Percentiles rank a stretch among this genome's conserved stretches.
Evolutionary conservation across 2,888 invertebrate species (phyloP).

Genomic region (Listrodromus nycthemerus): DNA sequence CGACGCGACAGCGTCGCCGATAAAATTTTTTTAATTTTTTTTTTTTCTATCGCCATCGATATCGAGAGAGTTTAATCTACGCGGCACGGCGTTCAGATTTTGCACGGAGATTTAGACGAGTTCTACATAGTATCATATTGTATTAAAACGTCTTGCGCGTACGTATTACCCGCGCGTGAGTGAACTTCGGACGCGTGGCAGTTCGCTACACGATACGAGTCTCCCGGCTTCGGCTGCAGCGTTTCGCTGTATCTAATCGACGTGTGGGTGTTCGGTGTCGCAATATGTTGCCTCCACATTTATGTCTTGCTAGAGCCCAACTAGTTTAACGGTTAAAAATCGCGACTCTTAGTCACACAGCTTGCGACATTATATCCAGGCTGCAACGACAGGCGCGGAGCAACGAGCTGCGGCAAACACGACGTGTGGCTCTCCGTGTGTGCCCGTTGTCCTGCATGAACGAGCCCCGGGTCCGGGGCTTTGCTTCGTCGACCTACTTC

Average conservation of each 20-base stretch:
- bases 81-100: not conserved
- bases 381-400: conserved; percentile 13
- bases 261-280: conserved; percentile 81
- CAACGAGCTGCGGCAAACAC: conserved; percentile 38
- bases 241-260: conserved; percentile 77
- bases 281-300: conserved; percentile 79
- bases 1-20: too few species aligned
- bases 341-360: conserved; percentile 81
- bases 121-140: not conserved
- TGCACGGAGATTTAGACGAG: not conserved
- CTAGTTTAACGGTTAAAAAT: conserved; percentile 82
- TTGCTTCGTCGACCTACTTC: conserved; percentile 72
- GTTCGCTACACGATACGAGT: conserved; percentile 61
- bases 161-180: conserved; percentile 51
- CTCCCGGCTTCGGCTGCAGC: conserved; percentile 60
- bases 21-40: too few species aligned
- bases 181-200: conserved; percentile 68
- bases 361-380: conserved; percentile 78
- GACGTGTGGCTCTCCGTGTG: conserved; percentile 58
- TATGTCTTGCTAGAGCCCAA: conserved; percentile 76
- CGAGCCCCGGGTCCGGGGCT: conserved; percentile 79
- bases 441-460: conserved; percentile 80
- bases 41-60: too few species aligned
- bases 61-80: not conserved
- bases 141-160: conserved; percentile 17